Base-by-base conservation (phyloP, 2,113 vertebrate species). In the Catharus fuscescens region DNA sequence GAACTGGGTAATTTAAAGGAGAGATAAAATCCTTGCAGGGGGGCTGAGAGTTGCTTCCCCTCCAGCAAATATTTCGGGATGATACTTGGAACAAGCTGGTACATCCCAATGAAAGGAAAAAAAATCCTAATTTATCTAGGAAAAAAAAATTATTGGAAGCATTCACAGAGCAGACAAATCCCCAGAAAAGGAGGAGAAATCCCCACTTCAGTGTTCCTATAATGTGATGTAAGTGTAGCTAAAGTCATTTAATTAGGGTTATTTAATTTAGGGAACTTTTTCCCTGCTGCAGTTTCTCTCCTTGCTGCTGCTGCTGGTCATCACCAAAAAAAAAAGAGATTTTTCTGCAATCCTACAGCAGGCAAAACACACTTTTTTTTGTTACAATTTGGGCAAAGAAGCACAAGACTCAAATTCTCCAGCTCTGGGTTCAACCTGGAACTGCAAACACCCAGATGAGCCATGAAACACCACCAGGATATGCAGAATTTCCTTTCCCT, bases 11-110 rank as follows among this genome's bases (percentile, higher is more conserved):
- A 90, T 92, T 52, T 70, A 66, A 95, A 93, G 67, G 67, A 40
- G 47, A 91, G 71, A 85, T n/a, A 86, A 96, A 95, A 92, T 56
- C 94, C 79, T 78, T 10, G 13, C 67, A 80, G 90, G 79, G 74
- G 85, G 47, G 84, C 60, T 56, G 14, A 59, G 90, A 91, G 54
- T 38, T 80, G 65, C 73, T 79, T 94, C 70, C 80, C 61, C 45
- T 82, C 9, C 12, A 87, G 74, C 38, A 94, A 90, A 64, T 86
- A 77, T 93, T 93, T 87, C 69, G 92, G 93, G 85, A 70, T 80
- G 32, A 94, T 44, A 64, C 66, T 45, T 24, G 50, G 54, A 54
- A 76, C 56, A 31, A 73, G 71, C 31, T 76, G 45, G 34, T 24
- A 60, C 77, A 56, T 56, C 81, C 69, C 65, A 34, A 1, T 15